Base-by-base conservation (phyloP, 2,113 vertebrate species). In the Hirundichthys speculiger region DNA sequence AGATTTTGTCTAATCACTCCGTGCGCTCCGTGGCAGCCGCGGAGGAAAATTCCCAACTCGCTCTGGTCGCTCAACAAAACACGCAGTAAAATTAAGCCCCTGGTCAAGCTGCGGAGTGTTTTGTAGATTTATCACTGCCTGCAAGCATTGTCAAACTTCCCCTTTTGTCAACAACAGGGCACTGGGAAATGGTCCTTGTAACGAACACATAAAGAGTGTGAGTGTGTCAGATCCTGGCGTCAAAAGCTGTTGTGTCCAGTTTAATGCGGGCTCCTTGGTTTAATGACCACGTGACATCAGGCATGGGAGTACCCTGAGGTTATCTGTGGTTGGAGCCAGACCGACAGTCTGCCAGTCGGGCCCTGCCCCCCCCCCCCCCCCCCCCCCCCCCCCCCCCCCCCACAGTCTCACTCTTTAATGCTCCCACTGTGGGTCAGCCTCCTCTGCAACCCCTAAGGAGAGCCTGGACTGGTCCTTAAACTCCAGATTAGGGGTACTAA, bases 301-400 rank as follows among this genome's bases (percentile, higher is more conserved):
- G 69, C 45, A 50, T 68, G 80, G 62, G 65, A 79, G 74, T 53
- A 61, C 64, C 88, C 88, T 49, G 73, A 59, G 88, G 88, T 87
- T 76, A 90, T 83, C 77, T 56, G 6, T 53, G 63, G 69, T 69
- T 84, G 84, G 87, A 84, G 84, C 85, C 88, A 85, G 84, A 81
- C 88, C 75, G 59, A 22, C 71, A 21, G 77, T 84, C 83, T 85
- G 75, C 69, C 80, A 59, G 56, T 63, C 56, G 66, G 67, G 42
- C 55, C 64, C 34, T 57, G 48, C 21, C 56, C 54, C 45, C 55
- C 51, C n/a, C 64, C 25, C 62, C 51, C 55, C 27, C 22, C 54
- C 54, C 40, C 55, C 46, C 19, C 60, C 25, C 58, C 55, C 55
- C 22, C 53, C 54, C 41, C 55, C 47, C 19, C 60, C 21, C 58